Evolutionary conservation across 2,888 invertebrate species (phyloP).

Genomic region (Philhelius pedissequus): DNA sequence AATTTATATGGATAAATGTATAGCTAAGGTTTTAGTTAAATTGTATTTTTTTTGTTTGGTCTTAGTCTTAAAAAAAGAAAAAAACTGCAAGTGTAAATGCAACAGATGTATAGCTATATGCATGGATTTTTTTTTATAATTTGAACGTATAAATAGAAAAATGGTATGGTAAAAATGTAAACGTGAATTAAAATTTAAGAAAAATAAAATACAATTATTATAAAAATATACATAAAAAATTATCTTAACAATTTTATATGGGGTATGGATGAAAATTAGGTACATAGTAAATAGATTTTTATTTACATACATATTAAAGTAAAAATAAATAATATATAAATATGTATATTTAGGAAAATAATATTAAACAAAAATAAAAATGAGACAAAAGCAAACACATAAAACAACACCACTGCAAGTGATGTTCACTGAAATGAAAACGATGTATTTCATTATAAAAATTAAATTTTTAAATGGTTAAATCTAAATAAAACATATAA

Average conservation of each 20-base stretch:
- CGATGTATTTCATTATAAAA: constrained; percentile 58
- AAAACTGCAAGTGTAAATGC: not conserved
- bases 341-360: constrained; percentile 53
- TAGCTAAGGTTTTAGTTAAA: constrained; percentile 43
- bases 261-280: constrained; percentile 61
- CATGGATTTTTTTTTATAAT: not conserved
- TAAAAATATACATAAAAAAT: constrained; percentile 32
- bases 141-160: constrained; percentile 36
- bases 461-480: constrained; percentile 61
- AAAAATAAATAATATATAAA: constrained; percentile 32
- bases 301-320: constrained; percentile 51
- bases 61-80: not conserved
- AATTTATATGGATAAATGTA: constrained; percentile 18
- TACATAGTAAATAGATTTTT: constrained; percentile 59
- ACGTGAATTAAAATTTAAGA: not conserved
- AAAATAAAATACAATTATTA: constrained; percentile 1
- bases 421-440: constrained; percentile 19
- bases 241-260: constrained; percentile 65
- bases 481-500: constrained; percentile 31
- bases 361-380: constrained; percentile 27
- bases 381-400: not conserved
- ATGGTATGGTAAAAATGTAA: constrained; percentile 38
- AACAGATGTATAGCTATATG: constrained; percentile 7
- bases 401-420: constrained; percentile 45
- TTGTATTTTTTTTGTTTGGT: not conserved